Conservation (phyloP, 2,888 invertebrate genomes). For the Meganola albula region DNA sequence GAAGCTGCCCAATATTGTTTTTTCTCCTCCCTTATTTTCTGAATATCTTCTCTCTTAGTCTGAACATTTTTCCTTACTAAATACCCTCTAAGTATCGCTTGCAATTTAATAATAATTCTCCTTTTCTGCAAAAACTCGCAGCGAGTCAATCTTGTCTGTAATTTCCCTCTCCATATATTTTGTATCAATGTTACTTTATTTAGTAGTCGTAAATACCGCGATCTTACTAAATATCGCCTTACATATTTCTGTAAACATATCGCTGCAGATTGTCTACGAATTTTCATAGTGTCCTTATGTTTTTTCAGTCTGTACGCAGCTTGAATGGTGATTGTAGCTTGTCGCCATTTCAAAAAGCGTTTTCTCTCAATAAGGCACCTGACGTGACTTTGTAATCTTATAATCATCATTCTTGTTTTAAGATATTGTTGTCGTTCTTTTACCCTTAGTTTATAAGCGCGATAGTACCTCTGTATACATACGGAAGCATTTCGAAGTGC, state of each 20-base stretch:
- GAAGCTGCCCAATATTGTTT: constrained; percentile 73
- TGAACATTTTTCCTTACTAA: constrained; percentile 65
- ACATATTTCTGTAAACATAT: constrained; percentile 54
- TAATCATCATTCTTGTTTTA: constrained; percentile 28
- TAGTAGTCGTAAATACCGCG: constrained; percentile 40
- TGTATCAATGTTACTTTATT: constrained; percentile 51
- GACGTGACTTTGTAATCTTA: constrained; percentile 40
- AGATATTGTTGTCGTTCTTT: constrained; percentile 36
- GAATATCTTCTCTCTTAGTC: constrained; percentile 54
- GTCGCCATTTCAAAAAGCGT: constrained; percentile 39
- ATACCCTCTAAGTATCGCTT: constrained; percentile 67
- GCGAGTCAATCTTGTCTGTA: constrained; percentile 49
- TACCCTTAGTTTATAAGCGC: constrained; percentile 41
- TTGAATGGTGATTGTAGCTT: constrained; percentile 51
- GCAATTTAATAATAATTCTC: constrained; percentile 48
- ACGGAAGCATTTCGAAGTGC: constrained; percentile 35
- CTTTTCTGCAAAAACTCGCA: constrained; percentile 51
- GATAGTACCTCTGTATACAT: constrained; percentile 57
- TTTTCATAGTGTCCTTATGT: constrained; percentile 29
- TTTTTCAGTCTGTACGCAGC: constrained; percentile 50
- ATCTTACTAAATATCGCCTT: constrained; percentile 45
- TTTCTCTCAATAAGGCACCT: constrained; percentile 43
- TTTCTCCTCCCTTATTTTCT: constrained; percentile 58
- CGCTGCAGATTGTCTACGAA: constrained; percentile 40
- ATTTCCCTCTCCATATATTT: constrained; percentile 58